Evolutionary conservation across 2,888 invertebrate species (phyloP), one percentile per base, ranked within the genome.

Genomic region (Amitus sp.): DNA sequence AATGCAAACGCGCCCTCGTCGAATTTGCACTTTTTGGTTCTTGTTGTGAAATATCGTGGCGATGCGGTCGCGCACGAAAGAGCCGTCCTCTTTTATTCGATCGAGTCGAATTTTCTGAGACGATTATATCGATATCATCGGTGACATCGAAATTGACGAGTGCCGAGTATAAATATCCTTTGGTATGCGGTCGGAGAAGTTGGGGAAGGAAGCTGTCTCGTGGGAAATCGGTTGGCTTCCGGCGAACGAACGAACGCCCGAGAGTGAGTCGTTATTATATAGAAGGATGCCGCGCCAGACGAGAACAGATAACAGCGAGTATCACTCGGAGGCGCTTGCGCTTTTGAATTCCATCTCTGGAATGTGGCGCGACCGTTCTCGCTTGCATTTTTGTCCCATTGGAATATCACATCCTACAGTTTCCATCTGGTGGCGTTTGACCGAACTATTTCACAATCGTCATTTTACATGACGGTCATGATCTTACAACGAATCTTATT

Each of bases 211-310:
- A 76, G 75, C 71, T 69, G 70, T 71, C 73, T 67, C 77, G 77
- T 78, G 77, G 75, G 78, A 77, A 78, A 77, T 77, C 69, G 73
- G 71, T 71, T 67, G 68, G 72, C 73, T 78, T 78, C 78, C 77
- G 75, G 77, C 76, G 74, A 71, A 65, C 68, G 51, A 56, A 42
- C 46, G 48, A 2, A 7, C 23, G 23, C 23, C 4, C 23, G 23
- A 28, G 61, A 53, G 46, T 56, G 27, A 53, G 42, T 51, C 46
- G 58, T 50, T 45, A 49, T 56, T 60, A 60, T 56, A 53, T 47
- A 57, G 60, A 48, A 47, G 50, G 34, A 56, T 59, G 15, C 51
- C 55, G 7, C 37, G 57, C 53, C 47, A 34, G 42, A 56, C 34
- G 48, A 28, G 42, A 52, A 33, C 51, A 49, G 63, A 63, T 63